Percentiles rank a stretch among this genome's conserved stretches.
phyloP scores from a whole-genome alignment of 2,113 vertebrate genomes.

The Microtus oregoni region DNA sequence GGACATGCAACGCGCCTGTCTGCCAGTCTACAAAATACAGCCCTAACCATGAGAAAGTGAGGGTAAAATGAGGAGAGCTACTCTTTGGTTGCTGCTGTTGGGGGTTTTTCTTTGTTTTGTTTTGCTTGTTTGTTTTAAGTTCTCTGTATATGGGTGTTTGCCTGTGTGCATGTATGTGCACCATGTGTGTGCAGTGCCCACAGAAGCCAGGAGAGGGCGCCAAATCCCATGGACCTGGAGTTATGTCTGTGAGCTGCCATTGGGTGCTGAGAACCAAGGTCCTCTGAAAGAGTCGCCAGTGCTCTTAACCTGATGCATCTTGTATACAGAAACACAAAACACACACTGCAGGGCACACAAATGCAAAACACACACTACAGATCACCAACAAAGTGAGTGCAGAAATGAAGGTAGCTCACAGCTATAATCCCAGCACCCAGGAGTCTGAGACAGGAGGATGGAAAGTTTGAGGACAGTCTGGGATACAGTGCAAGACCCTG shows the following conservation, averaged over 20 bases:
- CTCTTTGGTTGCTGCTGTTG: background rate
- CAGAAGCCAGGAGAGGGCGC: background rate
- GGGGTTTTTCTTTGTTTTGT: background rate
- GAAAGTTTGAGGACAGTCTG: background rate
- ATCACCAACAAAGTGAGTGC: background rate
- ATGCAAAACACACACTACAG: background rate
- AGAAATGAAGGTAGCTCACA: background rate
- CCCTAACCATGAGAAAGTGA: background rate
- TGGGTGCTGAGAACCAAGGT: background rate
- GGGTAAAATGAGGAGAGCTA: background rate
- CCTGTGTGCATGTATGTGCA: background rate
- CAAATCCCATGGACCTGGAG: background rate
- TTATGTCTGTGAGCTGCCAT: background rate
- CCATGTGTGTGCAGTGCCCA: background rate
- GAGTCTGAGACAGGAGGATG: background rate
- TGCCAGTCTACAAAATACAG: background rate
- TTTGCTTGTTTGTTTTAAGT: background rate
- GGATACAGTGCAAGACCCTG: background rate
- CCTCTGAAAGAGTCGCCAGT: background rate
- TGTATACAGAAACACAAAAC: background rate
- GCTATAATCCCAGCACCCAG: background rate
- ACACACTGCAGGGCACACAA: background rate
- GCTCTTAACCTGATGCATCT: background rate
- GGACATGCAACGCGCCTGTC: background rate
- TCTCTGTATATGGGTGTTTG: background rate